Percentiles rank a stretch among this genome's conserved stretches.
Conservation (phyloP, 2,888 invertebrate species). For the Eupelmus urozonus region DNA sequence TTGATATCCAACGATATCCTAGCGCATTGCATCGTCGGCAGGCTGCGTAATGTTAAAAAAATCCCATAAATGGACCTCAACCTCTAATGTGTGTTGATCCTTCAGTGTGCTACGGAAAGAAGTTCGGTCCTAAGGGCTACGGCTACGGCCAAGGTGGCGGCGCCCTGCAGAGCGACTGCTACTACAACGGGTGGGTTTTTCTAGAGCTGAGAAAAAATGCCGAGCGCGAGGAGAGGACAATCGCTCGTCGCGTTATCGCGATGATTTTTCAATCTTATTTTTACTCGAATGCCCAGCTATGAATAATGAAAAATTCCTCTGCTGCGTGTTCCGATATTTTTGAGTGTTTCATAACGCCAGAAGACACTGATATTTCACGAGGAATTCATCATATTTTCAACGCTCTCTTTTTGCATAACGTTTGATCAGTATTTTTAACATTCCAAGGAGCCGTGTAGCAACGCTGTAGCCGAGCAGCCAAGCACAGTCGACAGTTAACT, state of each 20-base stretch:
- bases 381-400: too few species aligned
- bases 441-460: too few species aligned
- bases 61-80: slow-evolving; percentile 4
- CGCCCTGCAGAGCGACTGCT: slow-evolving; percentile 93
- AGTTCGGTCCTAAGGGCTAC: slow-evolving; percentile 98
- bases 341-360: too few species aligned
- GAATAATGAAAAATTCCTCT: too few species aligned
- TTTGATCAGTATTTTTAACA: too few species aligned
- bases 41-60: neutral
- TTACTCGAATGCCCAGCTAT: neutral
- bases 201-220: slow-evolving; percentile 37
- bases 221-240: neutral
- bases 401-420: too few species aligned
- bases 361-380: too few species aligned
- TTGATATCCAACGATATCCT: too few species aligned
- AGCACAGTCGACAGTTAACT: too few species aligned
- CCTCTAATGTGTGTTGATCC: slow-evolving; percentile 52
- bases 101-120: slow-evolving; percentile 96
- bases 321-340: too few species aligned
- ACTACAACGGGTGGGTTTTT: slow-evolving; percentile 86
- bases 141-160: slow-evolving; percentile 98
- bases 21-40: slow-evolving; percentile 42
- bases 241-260: neutral
- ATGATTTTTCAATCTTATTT: too few species aligned
- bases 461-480: too few species aligned